These are phyloP conservation scores for Halictus quadricinctus DNA, from an alignment of 2,888 invertebrate species.

Conservation along the genomic window DNA sequence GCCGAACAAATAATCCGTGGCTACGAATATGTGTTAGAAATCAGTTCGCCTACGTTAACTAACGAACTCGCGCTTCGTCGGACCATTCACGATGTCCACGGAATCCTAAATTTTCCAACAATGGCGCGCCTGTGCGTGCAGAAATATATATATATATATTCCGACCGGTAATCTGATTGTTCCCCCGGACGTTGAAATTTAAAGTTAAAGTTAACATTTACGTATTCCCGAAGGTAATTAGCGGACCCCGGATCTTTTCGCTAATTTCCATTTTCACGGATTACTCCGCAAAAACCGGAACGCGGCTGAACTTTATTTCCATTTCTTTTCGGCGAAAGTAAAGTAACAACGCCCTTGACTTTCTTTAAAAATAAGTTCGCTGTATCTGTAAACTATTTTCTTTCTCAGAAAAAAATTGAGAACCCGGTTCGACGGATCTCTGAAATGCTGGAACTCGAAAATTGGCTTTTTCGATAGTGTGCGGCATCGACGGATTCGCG, in stretches of 20 bases:
- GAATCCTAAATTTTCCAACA: neutral
- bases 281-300: neutral
- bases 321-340: neutral
- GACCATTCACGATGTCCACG: neutral
- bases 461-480: neutral
- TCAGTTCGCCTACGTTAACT: constrained; percentile 4
- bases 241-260: neutral
- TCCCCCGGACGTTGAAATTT: neutral
- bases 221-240: constrained; percentile 5
- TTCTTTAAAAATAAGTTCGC: neutral
- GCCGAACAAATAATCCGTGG: constrained; percentile 14
- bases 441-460: neutral
- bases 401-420: no score
- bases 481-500: neutral
- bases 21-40: constrained; percentile 18
- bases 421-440: no score
- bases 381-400: neutral
- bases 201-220: neutral
- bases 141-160: neutral
- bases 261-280: neutral
- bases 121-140: neutral
- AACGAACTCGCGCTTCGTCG: constrained; percentile 13
- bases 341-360: no score
- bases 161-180: neutral
- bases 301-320: neutral